Evolutionary conservation across 2,797 vertebrate species (phyloP), one percentile per base, ranked within the genome.

Genomic region (Dendrocincla fuliginosa): DNA sequence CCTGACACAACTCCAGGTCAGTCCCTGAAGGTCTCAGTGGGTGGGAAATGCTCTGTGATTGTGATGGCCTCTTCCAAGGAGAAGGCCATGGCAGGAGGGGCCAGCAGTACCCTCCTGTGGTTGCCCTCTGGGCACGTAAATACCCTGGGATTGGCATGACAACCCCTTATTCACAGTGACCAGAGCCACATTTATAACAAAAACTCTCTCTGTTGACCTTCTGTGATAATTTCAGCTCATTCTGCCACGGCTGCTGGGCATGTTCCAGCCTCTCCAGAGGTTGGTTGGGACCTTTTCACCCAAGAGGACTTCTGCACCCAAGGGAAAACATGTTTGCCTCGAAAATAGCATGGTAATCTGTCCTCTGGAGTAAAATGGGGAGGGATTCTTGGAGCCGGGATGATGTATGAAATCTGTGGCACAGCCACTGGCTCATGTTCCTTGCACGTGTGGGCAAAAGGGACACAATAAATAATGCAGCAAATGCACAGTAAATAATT

Each of bases 1-100:
- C 28, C 57, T 44, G 57, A 4, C 44, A 44, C n/a, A 33, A 17
- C 73, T 13, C 6, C 50, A 2, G 25, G 24, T 18, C 46, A 42
- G 53, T 4, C 46, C 33, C 5, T 0, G 0, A 22, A 28, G 37
- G 11, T n/a, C 32, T 13, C 33, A 5, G 44, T 13, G 49, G 3
- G 9, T 56, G 14, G 59, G 50, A 47, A 75, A 35, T 0, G 0
- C 28, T 39, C 39, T 32, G 0, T 4, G 25, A 32, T 2, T 25
- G 5, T 0, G 2, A 16, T 18, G 42, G 24, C 3, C 18, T 71
- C 28, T 70, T 56, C 11, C 9, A 35, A 67, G 77, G 39, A 44
- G 53, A 41, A 57, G 61, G 6, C 7, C 23, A 5, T 28, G 15
- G 65, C 61, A 28, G 50, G 39, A 69, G 4, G 5, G 23, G 18